Evolutionary conservation across 2,888 invertebrate genomes (phyloP).

Genomic region (Cerastis rubricosa): DNA sequence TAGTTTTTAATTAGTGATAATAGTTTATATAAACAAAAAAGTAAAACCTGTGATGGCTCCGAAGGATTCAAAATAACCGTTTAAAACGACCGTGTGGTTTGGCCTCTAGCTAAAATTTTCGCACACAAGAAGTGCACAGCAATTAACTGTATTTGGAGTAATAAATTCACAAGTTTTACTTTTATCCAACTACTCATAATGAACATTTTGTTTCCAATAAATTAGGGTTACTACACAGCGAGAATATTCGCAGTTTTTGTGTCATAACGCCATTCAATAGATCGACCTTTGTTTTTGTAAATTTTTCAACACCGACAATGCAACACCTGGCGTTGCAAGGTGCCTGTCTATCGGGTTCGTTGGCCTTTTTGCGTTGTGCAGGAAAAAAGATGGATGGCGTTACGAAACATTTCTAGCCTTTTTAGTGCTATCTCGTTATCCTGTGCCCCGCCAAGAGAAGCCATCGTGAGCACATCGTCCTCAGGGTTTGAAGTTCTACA

Average conservation of each 20-base stretch:
- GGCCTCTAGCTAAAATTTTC: neutral
- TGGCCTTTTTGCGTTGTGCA: constrained; percentile 66
- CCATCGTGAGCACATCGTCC: constrained; percentile 82
- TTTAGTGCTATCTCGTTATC: constrained; percentile 72
- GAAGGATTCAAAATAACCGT: constrained; percentile 25
- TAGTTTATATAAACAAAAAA: constrained; percentile 53
- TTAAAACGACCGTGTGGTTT: neutral
- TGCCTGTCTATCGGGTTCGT: constrained; percentile 69
- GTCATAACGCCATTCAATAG: constrained; percentile 74
- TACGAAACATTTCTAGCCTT: constrained; percentile 74
- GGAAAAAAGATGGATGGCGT: constrained; percentile 73
- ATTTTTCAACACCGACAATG: constrained; percentile 66
- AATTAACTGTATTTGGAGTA: constrained; percentile 4
- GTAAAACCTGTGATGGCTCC: constrained; percentile 48
- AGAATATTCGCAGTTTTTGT: constrained; percentile 68
- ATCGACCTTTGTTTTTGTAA: constrained; percentile 69
- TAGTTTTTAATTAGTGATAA: constrained; percentile 62
- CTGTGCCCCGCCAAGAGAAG: constrained; percentile 81
- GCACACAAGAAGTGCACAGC: neutral
- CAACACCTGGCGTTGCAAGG: constrained; percentile 69
- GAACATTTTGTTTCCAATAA: constrained; percentile 57
- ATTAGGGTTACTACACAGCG: constrained; percentile 59
- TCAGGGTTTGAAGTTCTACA: constrained; percentile 84
- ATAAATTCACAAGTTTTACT: constrained; percentile 50
- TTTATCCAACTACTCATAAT: constrained; percentile 48